Evolutionary conservation across 2,797 vertebrate genomes (phyloP), one percentile per base, ranked within the genome.

Genomic region (Tinamus major): DNA sequence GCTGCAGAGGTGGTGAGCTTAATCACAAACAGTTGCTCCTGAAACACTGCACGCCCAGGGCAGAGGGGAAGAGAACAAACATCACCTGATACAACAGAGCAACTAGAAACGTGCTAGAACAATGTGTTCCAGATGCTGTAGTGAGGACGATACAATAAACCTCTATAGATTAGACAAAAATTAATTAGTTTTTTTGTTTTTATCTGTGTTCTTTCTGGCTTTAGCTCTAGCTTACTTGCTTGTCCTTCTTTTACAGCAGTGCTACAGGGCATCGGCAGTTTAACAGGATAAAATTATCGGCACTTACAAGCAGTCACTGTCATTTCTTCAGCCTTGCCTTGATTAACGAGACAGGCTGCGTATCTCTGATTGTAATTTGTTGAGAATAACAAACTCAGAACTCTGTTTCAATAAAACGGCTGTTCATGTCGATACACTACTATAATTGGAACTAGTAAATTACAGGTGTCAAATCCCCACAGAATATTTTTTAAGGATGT

Each of bases 351-450:
- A 82, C 13, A 59, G 51, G 51, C 56, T 74, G 24, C 58, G 13
- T 81, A 77, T 90, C 48, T 84, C 23, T 84, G 79, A n/a, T 67
- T 81, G 56, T 64, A 74, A 88, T 91, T 79, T 86, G n/a, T 41
- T 35, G 68, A 75, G 53, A 79, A 48, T 42, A 64, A 35, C 70
- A 65, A 83, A 56, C 41, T 83, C 31, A 39, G 42, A 86, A 61
- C 42, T 86, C 3, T 62, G 23, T 74, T 92, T 92, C 58, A 64
- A 56, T 56, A 56, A 11, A 90, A 55, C 61, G 10, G 6, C 27
- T 93, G 56, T 27, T 93, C 5, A 31, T 64, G 24, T 33, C 63
- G 31, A 51, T 75, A n/a, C 3, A 7, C 23, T 71, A 21, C 18
- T 81, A 15, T 84, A 77, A 91, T 7, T 44, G 59, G 42, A 86